phyloP scores from a whole-genome alignment of 92 coral and sea anemone genomes.

The Porites divaricata region DNA sequence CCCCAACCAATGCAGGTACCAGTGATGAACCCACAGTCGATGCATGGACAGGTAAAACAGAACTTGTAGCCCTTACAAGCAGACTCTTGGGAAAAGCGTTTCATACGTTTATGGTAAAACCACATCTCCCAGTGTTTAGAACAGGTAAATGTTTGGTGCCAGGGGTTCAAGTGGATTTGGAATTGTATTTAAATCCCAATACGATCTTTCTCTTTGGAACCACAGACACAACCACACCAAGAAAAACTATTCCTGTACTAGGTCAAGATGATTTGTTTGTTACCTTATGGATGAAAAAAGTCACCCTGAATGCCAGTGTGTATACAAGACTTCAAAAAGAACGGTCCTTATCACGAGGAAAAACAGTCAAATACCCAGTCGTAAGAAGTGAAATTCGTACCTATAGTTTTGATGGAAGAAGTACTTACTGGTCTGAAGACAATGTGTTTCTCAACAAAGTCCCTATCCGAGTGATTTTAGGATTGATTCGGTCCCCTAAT shows the following conservation, averaged over 20 bases:
- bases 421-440: neutral
- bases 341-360: neutral
- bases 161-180: neutral
- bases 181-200: neutral
- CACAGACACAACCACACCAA: neutral
- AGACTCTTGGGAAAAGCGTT: neutral
- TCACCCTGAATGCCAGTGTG: too few species aligned
- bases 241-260: neutral
- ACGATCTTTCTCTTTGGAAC: slow-evolving; percentile 1
- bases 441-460: slow-evolving; percentile 18
- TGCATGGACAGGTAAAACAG: neutral
- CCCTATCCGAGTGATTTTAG: too few species aligned
- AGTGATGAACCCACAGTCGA: neutral
- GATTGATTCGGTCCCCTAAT: too few species aligned
- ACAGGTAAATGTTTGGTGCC: slow-evolving; percentile 16
- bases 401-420: too few species aligned
- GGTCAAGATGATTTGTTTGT: neutral
- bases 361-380: too few species aligned
- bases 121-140: slow-evolving; percentile 6
- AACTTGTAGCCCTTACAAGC: slow-evolving; percentile 5
- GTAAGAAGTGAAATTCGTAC: too few species aligned
- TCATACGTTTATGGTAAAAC: slow-evolving; percentile 26
- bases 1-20: neutral
- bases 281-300: too few species aligned
- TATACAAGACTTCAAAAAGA: slow-evolving; percentile 8